Percentiles rank a stretch among this genome's conserved stretches.
phyloP scores from a whole-genome alignment of 2,888 invertebrate species.

The Ophraella communa region DNA sequence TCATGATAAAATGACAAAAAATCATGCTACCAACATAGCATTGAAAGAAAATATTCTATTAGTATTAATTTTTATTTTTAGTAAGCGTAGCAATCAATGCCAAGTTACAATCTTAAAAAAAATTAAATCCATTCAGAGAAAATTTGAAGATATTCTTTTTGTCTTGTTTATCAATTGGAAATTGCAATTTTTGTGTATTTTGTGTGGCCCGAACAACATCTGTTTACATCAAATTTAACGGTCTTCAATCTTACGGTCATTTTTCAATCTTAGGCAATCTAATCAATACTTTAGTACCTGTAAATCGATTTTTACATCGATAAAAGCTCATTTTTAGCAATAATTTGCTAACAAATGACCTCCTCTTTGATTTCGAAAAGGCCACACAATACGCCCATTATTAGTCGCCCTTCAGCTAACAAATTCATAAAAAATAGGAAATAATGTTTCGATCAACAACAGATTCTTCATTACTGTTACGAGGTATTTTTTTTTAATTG shows the following conservation, averaged over 20 bases:
- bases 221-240: constrained; percentile 25
- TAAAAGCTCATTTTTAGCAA: constrained; percentile 41
- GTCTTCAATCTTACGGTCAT: constrained; percentile 30
- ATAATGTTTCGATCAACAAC: constrained; percentile 22
- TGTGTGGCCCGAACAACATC: neutral
- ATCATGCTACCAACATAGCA: too few relatives aligned
- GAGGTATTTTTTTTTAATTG: constrained; percentile 37
- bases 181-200: neutral
- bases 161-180: too few relatives aligned
- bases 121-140: too few relatives aligned
- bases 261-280: constrained; percentile 13
- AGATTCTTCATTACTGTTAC: constrained; percentile 26
- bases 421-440: constrained; percentile 28
- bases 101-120: too few relatives aligned
- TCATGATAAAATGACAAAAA: too few relatives aligned
- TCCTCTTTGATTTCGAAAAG: constrained; percentile 16
- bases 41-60: too few relatives aligned
- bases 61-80: too few relatives aligned
- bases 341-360: constrained; percentile 39
- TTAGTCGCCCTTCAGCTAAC: constrained; percentile 9
- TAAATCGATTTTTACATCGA: constrained; percentile 38
- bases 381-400: constrained; percentile 27
- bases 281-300: constrained; percentile 34
- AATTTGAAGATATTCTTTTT: too few relatives aligned
- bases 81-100: too few relatives aligned